Conservation (phyloP, 2,113 vertebrate species). For the Anoura caudifer region DNA sequence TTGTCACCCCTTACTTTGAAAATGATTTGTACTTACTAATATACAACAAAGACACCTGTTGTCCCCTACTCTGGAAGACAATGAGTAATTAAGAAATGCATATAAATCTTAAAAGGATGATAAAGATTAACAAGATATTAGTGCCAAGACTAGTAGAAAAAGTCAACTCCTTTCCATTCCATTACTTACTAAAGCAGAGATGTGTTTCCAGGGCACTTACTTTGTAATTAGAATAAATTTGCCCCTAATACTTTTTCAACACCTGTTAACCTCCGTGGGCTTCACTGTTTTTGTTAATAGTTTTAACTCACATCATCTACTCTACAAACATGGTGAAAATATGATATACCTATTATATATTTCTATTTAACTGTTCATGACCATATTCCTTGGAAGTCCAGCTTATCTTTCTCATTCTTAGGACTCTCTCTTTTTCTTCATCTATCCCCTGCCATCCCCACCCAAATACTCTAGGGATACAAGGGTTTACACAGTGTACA, state of each 20-base stretch:
- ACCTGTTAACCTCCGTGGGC: not conserved
- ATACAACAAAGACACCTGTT: not conserved
- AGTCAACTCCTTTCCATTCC: not conserved
- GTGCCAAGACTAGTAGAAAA: not conserved
- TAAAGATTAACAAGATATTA: not conserved
- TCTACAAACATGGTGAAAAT: not conserved
- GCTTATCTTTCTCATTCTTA: not conserved
- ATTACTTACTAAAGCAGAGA: not conserved
- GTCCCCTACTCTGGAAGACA: not conserved
- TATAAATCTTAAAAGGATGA: not conserved
- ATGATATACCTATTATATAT: not conserved
- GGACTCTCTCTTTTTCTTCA: not conserved
- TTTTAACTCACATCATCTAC: not conserved
- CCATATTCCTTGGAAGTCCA: not conserved
- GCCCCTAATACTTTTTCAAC: not conserved
- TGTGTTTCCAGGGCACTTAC: not conserved
- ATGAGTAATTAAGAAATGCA: not conserved
- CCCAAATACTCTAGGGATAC: not conserved
- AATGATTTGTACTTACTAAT: not conserved
- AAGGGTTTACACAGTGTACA: not conserved
- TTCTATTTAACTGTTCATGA: not conserved
- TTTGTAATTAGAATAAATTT: not conserved
- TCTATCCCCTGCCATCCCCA: too few relatives aligned
- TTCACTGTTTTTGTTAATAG: constrained; percentile 1
- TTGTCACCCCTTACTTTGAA: not conserved